Conservation (phyloP, 2,797 vertebrate species). For the Poeciliopsis infans region DNA sequence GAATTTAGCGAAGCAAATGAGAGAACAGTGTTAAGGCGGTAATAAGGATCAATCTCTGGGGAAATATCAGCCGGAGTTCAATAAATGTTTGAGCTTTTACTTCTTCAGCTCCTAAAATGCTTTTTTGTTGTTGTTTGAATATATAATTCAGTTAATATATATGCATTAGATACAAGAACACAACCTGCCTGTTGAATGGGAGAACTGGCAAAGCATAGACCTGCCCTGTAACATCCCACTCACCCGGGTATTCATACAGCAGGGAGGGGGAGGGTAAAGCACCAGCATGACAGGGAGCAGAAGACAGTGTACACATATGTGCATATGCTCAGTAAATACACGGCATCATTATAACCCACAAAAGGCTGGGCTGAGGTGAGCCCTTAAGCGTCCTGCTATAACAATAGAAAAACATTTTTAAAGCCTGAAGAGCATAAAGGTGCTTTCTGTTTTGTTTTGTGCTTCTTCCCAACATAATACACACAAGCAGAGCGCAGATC, state of each 20-base stretch:
- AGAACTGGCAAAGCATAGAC: slow-evolving; percentile 44
- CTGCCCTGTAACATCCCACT: slow-evolving; percentile 45
- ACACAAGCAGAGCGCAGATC: slow-evolving; percentile 54
- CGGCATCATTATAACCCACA: slow-evolving; percentile 5
- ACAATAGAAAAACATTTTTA: not conserved
- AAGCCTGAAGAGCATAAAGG: not conserved
- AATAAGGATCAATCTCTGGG: not conserved
- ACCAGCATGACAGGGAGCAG: slow-evolving; percentile 58
- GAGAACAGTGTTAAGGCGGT: not conserved
- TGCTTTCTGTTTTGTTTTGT: not conserved
- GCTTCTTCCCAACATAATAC: slow-evolving; percentile 10
- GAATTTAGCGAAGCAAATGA: not conserved
- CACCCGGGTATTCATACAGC: slow-evolving; percentile 12
- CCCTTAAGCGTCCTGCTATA: not conserved
- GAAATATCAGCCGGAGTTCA: not conserved
- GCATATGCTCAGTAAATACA: slow-evolving; percentile 28
- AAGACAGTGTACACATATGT: slow-evolving; percentile 22
- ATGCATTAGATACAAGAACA: slow-evolving; percentile 14
- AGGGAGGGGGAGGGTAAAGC: slow-evolving; percentile 43
- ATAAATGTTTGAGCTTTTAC: not conserved
- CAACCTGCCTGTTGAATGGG: slow-evolving; percentile 42
- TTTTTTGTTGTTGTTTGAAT: not conserved
- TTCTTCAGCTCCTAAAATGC: not conserved
- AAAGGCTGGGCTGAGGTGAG: not conserved
- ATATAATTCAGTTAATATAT: not conserved